Percentiles rank a stretch among this genome's conserved stretches.
Evolutionary conservation across 2,113 vertebrate genomes (phyloP).

Genomic region (Tympanuchus pallidicinctus): DNA sequence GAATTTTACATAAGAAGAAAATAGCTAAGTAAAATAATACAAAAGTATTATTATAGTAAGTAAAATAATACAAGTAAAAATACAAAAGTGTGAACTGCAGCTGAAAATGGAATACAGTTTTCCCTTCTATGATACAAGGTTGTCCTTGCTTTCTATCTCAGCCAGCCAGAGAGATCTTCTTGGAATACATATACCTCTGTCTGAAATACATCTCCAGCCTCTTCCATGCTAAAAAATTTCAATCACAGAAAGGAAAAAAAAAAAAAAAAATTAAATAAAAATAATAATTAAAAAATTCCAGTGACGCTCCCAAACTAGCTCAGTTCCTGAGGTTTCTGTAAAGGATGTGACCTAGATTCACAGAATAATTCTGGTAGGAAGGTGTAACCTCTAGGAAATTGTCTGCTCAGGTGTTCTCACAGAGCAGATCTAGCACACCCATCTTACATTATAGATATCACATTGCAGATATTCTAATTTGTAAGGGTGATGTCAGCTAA

Average conservation of each 20-base stretch:
- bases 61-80: slow-evolving; percentile 62
- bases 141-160: neutral
- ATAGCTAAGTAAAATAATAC: slow-evolving; percentile 54
- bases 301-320: neutral
- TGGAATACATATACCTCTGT: neutral
- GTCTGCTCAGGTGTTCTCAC: neutral
- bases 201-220: neutral
- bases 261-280: neutral
- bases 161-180: neutral
- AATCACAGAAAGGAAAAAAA: neutral
- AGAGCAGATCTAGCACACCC: neutral
- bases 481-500: neutral
- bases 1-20: slow-evolving; percentile 49
- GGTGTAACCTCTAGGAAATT: neutral
- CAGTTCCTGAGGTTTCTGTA: neutral
- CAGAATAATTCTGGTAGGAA: neutral
- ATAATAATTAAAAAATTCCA: neutral
- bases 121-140: neutral
- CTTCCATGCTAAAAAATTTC: neutral
- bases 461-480: neutral
- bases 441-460: rapidly evolving
- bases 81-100: slow-evolving; percentile 52
- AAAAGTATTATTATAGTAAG: too few species aligned
- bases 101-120: slow-evolving; percentile 44
- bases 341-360: neutral